phyloP scores from a whole-genome alignment of 2,888 invertebrate genomes.

The Stenchaetothrips biformis region DNA sequence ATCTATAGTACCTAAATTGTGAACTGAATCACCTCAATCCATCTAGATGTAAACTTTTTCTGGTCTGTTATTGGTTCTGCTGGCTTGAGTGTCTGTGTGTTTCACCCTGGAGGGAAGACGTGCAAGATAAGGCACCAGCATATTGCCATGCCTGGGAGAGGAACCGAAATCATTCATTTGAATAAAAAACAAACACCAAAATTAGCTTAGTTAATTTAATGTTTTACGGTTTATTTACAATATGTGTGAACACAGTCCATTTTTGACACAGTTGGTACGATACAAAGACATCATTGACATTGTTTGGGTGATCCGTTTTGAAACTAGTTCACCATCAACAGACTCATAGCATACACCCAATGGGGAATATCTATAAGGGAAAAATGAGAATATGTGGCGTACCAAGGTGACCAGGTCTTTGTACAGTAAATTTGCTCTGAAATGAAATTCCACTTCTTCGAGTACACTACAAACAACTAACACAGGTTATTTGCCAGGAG shows the following conservation, averaged over 20 bases:
- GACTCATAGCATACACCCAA: not conserved
- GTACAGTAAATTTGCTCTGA: constrained; percentile 15
- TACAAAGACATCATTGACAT: not conserved
- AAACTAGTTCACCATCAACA: not conserved
- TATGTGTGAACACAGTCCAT: not conserved
- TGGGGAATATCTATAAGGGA: not conserved
- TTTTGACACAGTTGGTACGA: constrained; percentile 12
- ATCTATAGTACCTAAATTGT: too few relatives aligned
- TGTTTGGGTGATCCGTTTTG: not conserved
- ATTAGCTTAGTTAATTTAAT: not conserved
- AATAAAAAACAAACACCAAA: not conserved
- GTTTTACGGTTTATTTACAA: constrained; percentile 11
- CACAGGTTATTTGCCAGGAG: not conserved
- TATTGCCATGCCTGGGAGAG: too few relatives aligned
- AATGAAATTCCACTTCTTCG: not conserved
- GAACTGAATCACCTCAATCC: not conserved
- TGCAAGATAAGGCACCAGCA: too few relatives aligned
- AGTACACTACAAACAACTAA: not conserved
- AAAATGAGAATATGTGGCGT: not conserved
- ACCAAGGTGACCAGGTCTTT: constrained; percentile 12
- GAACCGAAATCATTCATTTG: too few relatives aligned
- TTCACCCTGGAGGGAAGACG: too few relatives aligned
- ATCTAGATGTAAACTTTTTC: not conserved
- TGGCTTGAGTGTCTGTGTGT: too few relatives aligned
- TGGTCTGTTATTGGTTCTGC: too few relatives aligned